phyloP scores from a whole-genome alignment of 2,797 vertebrate genomes.

The Morus bassanus region DNA sequence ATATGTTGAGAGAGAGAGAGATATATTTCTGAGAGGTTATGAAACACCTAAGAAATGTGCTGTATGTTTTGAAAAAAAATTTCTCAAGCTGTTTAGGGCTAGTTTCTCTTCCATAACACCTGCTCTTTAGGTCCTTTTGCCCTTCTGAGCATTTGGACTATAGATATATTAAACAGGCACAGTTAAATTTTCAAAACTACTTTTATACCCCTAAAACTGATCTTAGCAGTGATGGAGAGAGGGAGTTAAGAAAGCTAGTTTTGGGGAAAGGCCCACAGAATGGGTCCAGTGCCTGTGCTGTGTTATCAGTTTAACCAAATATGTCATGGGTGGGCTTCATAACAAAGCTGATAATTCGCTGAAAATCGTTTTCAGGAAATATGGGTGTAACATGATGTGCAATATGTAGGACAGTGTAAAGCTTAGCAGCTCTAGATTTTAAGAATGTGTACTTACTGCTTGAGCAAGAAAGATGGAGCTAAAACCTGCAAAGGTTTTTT shows the following conservation, averaged over 20 bases:
- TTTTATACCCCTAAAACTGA: neutral
- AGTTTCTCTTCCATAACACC: neutral
- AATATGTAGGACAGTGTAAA: neutral
- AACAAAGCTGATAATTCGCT: neutral
- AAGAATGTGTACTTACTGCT: neutral
- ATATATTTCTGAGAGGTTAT: neutral
- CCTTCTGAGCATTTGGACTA: neutral
- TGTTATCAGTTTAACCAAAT: neutral
- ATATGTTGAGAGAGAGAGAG: neutral
- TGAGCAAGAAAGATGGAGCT: neutral
- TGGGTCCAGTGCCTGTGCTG: neutral
- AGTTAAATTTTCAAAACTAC: neutral
- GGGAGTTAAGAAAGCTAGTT: neutral
- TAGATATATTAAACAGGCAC: neutral
- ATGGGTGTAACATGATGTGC: neutral
- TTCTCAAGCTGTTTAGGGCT: neutral
- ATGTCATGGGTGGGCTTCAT: neutral
- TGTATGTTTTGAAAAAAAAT: neutral
- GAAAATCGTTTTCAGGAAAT: neutral
- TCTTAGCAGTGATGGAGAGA: neutral
- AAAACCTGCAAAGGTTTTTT: neutral
- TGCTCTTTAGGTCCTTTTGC: neutral
- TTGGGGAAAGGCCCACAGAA: neutral
- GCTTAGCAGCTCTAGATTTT: neutral
- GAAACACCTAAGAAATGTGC: neutral